Evolutionary conservation across 2,797 vertebrate genomes (phyloP).

Genomic region (Varecia variegata): DNA sequence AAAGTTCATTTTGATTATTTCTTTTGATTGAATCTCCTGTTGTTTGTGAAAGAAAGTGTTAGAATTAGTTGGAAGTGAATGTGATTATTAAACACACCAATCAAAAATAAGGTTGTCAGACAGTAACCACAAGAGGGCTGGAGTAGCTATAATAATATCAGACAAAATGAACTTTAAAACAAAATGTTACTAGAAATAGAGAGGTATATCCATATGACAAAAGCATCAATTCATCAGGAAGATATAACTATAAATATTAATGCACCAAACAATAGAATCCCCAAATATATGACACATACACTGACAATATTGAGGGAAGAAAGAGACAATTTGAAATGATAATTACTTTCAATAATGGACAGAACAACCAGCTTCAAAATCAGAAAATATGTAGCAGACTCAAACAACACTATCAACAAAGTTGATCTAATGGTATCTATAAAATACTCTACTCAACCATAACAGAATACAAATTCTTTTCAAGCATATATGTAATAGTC

Average conservation of each 20-base stretch:
- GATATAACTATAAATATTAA: not conserved
- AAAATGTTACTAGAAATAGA: not conserved
- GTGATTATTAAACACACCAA: not conserved
- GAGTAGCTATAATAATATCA: not conserved
- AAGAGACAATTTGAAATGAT: not conserved
- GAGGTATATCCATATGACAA: not conserved
- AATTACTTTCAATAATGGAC: not conserved
- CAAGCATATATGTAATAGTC: not conserved
- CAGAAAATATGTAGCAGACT: not conserved
- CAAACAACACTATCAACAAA: not conserved
- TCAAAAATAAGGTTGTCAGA: not conserved
- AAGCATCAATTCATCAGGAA: not conserved
- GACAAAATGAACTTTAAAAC: not conserved
- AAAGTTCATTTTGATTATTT: not conserved
- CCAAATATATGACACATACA: not conserved
- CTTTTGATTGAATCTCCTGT: not conserved
- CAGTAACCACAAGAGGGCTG: not conserved
- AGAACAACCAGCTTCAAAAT: not conserved
- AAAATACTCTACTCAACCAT: not conserved
- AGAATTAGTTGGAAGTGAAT: not conserved
- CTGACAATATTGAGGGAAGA: not conserved
- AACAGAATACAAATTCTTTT: not conserved
- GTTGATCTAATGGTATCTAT: not conserved
- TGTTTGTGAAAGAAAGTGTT: not conserved
- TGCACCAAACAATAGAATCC: not conserved